A percentile compares a stretch with the other conserved stretches of the same genome.
Evolutionary conservation across 2,888 invertebrate genomes (phyloP).

Genomic region (Harpagoxenus sublaevis): DNA sequence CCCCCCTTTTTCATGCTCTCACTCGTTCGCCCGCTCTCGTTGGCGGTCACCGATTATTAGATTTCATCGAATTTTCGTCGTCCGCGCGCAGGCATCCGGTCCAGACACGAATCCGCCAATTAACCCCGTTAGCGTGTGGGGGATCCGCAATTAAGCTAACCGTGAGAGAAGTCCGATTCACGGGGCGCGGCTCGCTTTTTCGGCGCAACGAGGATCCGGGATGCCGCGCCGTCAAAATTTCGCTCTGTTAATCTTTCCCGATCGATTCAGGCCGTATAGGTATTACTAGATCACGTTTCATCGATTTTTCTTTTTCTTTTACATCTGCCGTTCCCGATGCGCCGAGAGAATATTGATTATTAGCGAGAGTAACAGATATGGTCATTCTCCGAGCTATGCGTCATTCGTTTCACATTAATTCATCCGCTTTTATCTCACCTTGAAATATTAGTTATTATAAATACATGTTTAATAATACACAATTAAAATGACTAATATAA

Average conservation of each 20-base stretch:
- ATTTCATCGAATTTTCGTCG: slow-evolving; percentile 79
- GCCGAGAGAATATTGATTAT: background rate
- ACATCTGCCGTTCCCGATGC: background rate
- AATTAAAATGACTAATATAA: slow-evolving; percentile 1
- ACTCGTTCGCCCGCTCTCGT: slow-evolving; percentile 55
- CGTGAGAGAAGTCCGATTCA: slow-evolving; percentile 71
- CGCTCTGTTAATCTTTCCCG: background rate
- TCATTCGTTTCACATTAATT: slow-evolving; percentile 4
- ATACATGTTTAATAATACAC: background rate
- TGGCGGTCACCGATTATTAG: slow-evolving; percentile 78
- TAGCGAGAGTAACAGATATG: background rate
- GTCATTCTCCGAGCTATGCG: background rate
- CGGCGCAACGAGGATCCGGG: slow-evolving; percentile 15
- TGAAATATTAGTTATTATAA: background rate
- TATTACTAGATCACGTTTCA: background rate
- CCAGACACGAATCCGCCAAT: slow-evolving; percentile 66
- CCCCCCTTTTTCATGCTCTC: slow-evolving; percentile 34
- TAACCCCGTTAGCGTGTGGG: slow-evolving; percentile 70
- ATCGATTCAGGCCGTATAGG: background rate
- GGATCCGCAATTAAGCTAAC: slow-evolving; percentile 68
- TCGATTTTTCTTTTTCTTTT: no score
- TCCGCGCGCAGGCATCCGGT: slow-evolving; percentile 61
- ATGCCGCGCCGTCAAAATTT: background rate
- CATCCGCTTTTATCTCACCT: background rate
- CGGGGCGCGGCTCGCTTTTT: slow-evolving; percentile 39